These are phyloP conservation scores for Lasaia peninsularis DNA, from an alignment of 1,140 invertebrate genomes.

Conservation along the genomic window DNA sequence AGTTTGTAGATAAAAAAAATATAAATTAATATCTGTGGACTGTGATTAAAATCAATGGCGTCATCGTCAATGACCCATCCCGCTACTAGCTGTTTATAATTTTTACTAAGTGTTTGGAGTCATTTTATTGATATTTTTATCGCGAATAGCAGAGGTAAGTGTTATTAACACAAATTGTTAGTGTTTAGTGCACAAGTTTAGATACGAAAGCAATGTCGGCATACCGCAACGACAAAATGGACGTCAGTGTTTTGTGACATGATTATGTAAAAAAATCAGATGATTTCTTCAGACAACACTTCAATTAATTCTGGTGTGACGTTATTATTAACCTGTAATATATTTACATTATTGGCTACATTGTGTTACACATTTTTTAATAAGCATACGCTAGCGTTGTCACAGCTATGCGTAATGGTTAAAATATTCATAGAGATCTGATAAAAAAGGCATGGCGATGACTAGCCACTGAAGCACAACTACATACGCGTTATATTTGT, in stretches of 20 bases:
- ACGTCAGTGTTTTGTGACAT: conserved; percentile 67
- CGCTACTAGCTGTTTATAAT: conserved; percentile 46
- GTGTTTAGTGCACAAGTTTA: background rate
- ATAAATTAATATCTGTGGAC: conserved; percentile 20
- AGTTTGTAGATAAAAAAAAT: background rate
- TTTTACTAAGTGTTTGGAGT: conserved; percentile 32
- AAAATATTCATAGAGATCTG: conserved; percentile 2
- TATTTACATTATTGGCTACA: background rate
- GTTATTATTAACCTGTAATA: background rate
- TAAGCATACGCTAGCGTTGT: background rate
- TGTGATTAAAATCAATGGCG: conserved; percentile 48
- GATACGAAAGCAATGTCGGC: background rate
- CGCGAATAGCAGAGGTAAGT: conserved; percentile 44
- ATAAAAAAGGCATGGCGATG: conserved; percentile 16
- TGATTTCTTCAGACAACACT: background rate
- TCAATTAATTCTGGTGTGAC: background rate
- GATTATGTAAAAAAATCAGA: conserved; percentile 57
- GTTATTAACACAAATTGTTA: conserved; percentile 6
- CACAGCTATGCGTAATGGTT: conserved; percentile 8
- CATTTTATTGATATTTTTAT: conserved; percentile 29
- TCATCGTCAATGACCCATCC: conserved; percentile 59
- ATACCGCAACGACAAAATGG: conserved; percentile 53
- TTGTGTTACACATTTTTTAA: background rate
- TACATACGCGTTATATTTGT: background rate
- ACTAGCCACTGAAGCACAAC: conserved; percentile 17